Evolutionary conservation across 2,797 vertebrate species (phyloP).

Genomic region (Pagetopsis macropterus): DNA sequence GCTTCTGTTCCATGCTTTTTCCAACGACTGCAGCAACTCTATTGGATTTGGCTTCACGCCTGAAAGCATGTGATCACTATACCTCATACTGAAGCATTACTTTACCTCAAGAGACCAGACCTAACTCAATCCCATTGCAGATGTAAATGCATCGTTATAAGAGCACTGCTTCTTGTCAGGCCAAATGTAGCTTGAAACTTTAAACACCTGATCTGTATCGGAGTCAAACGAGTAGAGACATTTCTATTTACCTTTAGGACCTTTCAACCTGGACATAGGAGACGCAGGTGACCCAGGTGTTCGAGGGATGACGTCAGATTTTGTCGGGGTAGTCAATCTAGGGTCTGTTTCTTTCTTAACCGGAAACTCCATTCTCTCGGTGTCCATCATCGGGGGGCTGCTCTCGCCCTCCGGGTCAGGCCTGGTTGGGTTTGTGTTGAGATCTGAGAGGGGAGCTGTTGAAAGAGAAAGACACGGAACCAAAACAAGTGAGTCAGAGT

Average conservation of each 20-base stretch:
- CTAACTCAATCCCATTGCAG: slow-evolving; percentile 36
- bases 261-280: slow-evolving; percentile 68
- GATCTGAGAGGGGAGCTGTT: slow-evolving; percentile 62
- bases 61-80: slow-evolving; percentile 65
- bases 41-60: slow-evolving; percentile 50
- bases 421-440: slow-evolving; percentile 53
- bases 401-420: slow-evolving; percentile 76
- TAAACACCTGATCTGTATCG: slow-evolving; percentile 2
- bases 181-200: slow-evolving; percentile 26
- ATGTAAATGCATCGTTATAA: slow-evolving; percentile 36
- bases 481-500: slow-evolving; percentile 38
- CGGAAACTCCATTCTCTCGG: slow-evolving; percentile 64
- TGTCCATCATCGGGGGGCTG: slow-evolving; percentile 60
- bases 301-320: slow-evolving; percentile 65
- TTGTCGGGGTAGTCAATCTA: slow-evolving; percentile 58
- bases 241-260: slow-evolving; percentile 64
- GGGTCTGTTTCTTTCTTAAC: slow-evolving; percentile 60
- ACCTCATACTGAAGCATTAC: slow-evolving; percentile 35
- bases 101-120: slow-evolving; percentile 42
- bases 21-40: slow-evolving; percentile 25
- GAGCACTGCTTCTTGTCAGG: slow-evolving; percentile 15
- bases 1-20: slow-evolving; percentile 18
- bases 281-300: slow-evolving; percentile 72
- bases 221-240: not conserved
- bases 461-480: slow-evolving; percentile 42